phyloP scores from a whole-genome alignment of 2,797 vertebrate species.

The Tokudaia tokunoshimensis region DNA sequence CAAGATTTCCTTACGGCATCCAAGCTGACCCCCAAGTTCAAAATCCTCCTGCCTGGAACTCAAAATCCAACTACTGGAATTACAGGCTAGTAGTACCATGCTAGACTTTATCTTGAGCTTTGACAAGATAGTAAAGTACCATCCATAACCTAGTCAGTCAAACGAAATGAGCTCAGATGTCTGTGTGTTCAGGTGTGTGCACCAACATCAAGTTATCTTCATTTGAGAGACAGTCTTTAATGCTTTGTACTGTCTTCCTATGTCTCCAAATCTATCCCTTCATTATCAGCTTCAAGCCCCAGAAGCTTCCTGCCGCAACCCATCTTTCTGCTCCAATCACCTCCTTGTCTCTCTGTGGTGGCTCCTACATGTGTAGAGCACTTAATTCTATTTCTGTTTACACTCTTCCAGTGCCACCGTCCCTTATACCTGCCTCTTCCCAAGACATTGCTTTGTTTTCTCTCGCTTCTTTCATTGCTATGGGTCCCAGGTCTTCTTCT shows the following conservation, averaged over 20 bases:
- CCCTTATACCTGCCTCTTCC: not conserved
- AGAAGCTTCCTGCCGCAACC: constrained; percentile 1
- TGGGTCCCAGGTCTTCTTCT: not conserved
- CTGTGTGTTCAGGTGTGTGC: not conserved
- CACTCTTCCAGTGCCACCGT: not conserved
- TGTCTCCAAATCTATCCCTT: not conserved
- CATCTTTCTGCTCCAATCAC: not conserved
- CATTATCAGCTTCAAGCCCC: not conserved
- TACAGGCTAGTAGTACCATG: not conserved
- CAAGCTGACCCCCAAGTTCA: not conserved
- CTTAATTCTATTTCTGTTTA: not conserved
- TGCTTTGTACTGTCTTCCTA: not conserved
- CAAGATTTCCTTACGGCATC: no score
- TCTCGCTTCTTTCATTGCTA: not conserved
- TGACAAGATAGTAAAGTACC: constrained; percentile 44
- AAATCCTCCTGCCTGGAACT: not conserved
- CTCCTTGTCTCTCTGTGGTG: not conserved
- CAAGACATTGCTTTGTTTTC: not conserved
- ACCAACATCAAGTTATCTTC: not conserved
- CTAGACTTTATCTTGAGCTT: not conserved
- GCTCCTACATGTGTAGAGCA: not conserved
- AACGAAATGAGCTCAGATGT: not conserved
- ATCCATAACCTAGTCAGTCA: not conserved
- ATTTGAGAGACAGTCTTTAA: not conserved
- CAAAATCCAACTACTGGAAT: not conserved